Evolutionary conservation across 2,113 vertebrate genomes (phyloP).

Genomic region (Gallinago undulata): DNA sequence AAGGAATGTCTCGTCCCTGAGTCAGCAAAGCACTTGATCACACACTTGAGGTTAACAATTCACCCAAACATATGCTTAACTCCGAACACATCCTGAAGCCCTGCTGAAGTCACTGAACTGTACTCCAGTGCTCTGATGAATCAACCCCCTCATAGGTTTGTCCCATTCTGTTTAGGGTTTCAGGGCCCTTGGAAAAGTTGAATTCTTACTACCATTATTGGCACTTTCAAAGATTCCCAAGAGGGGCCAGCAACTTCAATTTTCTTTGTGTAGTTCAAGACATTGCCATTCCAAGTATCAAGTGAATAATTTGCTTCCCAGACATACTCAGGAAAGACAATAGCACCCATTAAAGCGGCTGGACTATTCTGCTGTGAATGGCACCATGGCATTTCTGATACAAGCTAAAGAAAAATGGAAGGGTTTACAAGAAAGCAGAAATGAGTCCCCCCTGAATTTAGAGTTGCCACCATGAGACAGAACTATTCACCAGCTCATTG

Average conservation of each 20-base stretch:
- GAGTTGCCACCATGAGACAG: background rate
- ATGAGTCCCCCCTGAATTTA: background rate
- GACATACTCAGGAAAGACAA: background rate
- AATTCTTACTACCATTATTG: background rate
- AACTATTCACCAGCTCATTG: background rate
- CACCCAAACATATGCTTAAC: slow-evolving; percentile 16
- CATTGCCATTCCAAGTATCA: background rate
- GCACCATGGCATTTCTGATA: background rate
- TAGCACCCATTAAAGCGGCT: background rate
- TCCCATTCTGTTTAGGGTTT: background rate
- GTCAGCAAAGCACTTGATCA: slow-evolving; percentile 42
- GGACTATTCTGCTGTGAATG: background rate
- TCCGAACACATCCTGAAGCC: background rate
- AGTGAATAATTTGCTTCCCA: background rate
- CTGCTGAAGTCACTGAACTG: background rate
- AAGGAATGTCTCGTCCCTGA: slow-evolving; percentile 42
- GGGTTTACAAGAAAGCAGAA: background rate
- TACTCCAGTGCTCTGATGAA: background rate
- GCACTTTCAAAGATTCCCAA: background rate
- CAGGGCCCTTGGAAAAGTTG: background rate
- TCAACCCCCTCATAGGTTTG: background rate
- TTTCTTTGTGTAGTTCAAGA: background rate
- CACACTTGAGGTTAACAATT: slow-evolving; percentile 14
- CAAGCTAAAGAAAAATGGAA: background rate
- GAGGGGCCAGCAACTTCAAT: background rate